Evolutionary conservation across 1,140 invertebrate genomes (phyloP), one percentile per base, ranked within the genome.

Genomic region (Leptopilina clavipes): DNA sequence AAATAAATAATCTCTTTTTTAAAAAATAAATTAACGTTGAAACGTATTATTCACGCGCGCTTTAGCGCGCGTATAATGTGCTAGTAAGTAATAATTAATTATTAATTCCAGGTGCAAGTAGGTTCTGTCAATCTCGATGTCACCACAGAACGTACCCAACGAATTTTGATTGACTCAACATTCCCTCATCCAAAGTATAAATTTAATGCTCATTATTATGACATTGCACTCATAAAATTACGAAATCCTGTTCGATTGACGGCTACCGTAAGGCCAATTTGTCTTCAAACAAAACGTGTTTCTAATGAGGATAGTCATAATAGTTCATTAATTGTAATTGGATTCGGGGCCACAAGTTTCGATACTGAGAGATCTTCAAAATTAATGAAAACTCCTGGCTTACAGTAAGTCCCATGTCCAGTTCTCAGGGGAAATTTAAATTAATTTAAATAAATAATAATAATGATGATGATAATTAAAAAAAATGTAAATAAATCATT

Each of bases 141-240:
- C 6, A 75, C 75, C 3, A 71, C 76, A 0, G 59, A 70, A 0
- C 73, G 80, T 10, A 84, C 83, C 1, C 87, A 90, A 76, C 84
- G 81, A 19, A 84, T 89, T 31, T 70, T 72, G 1, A 80, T 91
- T 40, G 75, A 71, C 6, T 52, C 87, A 6, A 78, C 86, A 25
- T 87, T 87, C 37, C 76, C 71, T 6, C 91, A 92, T 81, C 91
- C 91, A 0, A 75, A 82, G 12, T 92, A 91, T 77, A 86, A 84
- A 43, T 82, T 83, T 17, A 90, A 86, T 17, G 65, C 73, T 2
- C 81, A 85, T 65, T 92, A 92, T 59, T 82, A 92, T 78, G 92
- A 93, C 76, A 89, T 93, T 14, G 92, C 91, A 0, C 79, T 93
- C 2, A 59, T 92, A 6, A 89, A 87, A 76, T 72, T 93, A 59